Evolutionary conservation across 2,113 vertebrate genomes (phyloP), one percentile per base, ranked within the genome.

Genomic region (Microcebus murinus): DNA sequence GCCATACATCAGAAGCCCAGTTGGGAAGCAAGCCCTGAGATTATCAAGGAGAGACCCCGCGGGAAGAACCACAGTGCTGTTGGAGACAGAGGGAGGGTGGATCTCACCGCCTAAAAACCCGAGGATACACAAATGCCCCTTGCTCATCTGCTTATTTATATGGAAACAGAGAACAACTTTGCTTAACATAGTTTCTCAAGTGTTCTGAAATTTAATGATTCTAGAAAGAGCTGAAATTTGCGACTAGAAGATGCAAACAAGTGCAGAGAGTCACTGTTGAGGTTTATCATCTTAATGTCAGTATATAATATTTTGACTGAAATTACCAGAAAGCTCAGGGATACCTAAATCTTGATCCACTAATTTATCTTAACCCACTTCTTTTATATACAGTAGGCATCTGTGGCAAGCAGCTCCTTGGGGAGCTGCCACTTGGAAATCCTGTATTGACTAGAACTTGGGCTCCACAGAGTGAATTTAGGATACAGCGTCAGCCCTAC

Each of bases 211-310:
- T 83, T 61, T 84, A 95, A 84, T 13, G 59, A 91, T 59, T 91
- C 93, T 45, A 93, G 95, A 97, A 94, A 81, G 59, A 87, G 74
- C 67, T 94, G 71, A 82, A 85, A 97, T 97, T 90, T 97, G 91
- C 67, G 67, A 81, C 34, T 45, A 9, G 36, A 81, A 92, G 17
- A 52, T 79, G 13, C 27, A 10, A 77, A 74, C 25, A 77, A 77
- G 48, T 15, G 25, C 79, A 48, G 39, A 97, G 55, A 68, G 45
- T 57, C 74, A 59, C 57, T 31, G 0, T 1, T 31, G 42, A 67
- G 70, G 31, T 96, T 96, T 73, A 84, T 95, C 92, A 85, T 91
- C 70, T 93, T 96, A 94, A 97, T 48, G 42, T 45, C 65, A 67
- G 52, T 74, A 91, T 93, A 90, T 91, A 93, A 79, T 70, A 84